Percentiles rank a stretch among this genome's conserved stretches.
These are phyloP conservation scores for Anthonomus grandis DNA, from an alignment of 1,140 invertebrate genomes.

Conservation along the genomic window DNA sequence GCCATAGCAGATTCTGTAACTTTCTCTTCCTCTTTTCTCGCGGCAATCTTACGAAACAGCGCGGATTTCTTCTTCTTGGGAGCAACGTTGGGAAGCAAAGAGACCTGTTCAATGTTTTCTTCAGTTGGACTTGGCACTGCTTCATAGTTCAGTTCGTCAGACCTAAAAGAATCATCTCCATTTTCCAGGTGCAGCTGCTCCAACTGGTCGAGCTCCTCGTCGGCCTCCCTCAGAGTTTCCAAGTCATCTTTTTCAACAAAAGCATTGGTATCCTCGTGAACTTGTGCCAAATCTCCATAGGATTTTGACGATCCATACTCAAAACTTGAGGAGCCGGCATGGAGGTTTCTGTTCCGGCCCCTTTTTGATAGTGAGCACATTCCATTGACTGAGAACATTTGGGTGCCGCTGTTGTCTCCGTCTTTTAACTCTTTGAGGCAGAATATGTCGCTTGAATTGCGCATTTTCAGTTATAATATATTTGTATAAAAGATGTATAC, in stretches of 20 bases:
- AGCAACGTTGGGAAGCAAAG: no score
- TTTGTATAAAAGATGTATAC: background rate
- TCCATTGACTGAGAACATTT: slow-evolving; percentile 39
- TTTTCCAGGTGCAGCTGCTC: background rate
- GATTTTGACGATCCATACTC: slow-evolving; percentile 21
- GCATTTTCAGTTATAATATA: slow-evolving; percentile 29
- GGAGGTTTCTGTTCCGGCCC: slow-evolving; percentile 21
- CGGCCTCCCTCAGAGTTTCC: slow-evolving; percentile 5
- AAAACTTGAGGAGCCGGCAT: slow-evolving; percentile 17
- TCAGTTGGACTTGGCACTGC: no score
- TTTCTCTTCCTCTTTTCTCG: background rate
- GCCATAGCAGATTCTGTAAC: slow-evolving; percentile 27
- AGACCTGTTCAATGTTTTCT: no score
- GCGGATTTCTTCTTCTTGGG: background rate
- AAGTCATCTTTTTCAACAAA: slow-evolving; percentile 1
- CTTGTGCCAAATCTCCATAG: background rate
- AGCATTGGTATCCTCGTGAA: background rate
- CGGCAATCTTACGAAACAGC: slow-evolving; percentile 3
- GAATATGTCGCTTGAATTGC: slow-evolving; percentile 39
- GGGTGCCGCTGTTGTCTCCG: slow-evolving; percentile 33
- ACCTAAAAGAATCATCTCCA: no score
- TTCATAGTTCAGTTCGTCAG: no score
- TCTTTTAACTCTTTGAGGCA: slow-evolving; percentile 36
- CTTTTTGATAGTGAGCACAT: slow-evolving; percentile 24
- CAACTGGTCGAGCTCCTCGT: background rate